Conservation (phyloP, 2,113 vertebrate species). For the Notechis scutatus region DNA sequence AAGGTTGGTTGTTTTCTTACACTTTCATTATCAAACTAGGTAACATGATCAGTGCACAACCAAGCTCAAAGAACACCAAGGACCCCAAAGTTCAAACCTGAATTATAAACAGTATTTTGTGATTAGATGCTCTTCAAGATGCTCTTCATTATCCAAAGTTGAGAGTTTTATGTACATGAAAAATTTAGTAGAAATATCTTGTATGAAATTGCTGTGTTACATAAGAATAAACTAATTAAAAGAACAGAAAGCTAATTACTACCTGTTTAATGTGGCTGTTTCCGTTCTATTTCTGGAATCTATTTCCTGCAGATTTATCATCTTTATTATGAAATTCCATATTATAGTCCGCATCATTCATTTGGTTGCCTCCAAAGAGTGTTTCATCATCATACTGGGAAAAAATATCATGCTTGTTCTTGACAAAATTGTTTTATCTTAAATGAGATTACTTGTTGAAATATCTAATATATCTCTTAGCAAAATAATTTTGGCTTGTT, state of each 20-base stretch:
- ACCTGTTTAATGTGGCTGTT: not conserved
- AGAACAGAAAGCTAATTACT: not conserved
- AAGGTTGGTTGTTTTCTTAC: too few relatives aligned
- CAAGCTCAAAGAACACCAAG: too few relatives aligned
- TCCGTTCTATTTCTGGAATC: not conserved
- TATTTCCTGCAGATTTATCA: not conserved
- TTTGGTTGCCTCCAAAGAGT: not conserved
- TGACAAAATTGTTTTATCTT: conserved; percentile 36
- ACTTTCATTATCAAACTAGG: too few relatives aligned
- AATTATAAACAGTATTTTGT: too few relatives aligned
- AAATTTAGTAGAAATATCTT: not conserved
- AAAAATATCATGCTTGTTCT: rapidly evolving
- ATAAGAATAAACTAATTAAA: not conserved
- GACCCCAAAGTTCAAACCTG: too few relatives aligned
- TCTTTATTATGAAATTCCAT: not conserved
- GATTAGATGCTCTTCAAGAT: not conserved
- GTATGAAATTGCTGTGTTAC: not conserved
- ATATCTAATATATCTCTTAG: not conserved
- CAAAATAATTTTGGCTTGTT: conserved; percentile 23
- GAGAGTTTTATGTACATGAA: too few relatives aligned
- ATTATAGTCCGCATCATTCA: rapidly evolving
- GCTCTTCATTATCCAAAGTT: not conserved
- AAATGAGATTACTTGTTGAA: conserved; percentile 2
- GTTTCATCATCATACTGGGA: rapidly evolving
- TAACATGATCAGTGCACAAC: too few relatives aligned